These are phyloP conservation scores for Cynoglossus semilaevis DNA, from an alignment of 2,113 vertebrate species.

Conservation along the genomic window DNA sequence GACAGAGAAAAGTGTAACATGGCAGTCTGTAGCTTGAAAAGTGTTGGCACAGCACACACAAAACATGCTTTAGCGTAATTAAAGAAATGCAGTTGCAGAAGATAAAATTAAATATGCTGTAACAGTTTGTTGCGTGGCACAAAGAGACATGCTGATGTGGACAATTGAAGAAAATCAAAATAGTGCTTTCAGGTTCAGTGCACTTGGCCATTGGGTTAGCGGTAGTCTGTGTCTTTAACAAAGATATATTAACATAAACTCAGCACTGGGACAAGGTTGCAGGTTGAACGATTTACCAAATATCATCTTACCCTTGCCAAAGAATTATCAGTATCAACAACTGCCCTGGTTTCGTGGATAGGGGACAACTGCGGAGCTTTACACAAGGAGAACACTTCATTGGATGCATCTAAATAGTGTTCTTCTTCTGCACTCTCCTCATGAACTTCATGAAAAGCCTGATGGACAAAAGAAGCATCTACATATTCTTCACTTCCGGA, in stretches of 20 bases:
- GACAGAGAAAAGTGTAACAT: constrained; percentile 48
- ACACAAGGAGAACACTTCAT: constrained; percentile 77
- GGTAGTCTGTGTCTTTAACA: constrained; percentile 53
- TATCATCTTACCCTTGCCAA: constrained; percentile 83
- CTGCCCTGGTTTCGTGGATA: constrained; percentile 30
- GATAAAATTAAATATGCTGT: constrained; percentile 1
- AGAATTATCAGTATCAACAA: constrained; percentile 67
- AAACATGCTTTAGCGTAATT: constrained; percentile 42
- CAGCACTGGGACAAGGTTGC: constrained; percentile 53
- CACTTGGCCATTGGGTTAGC: constrained; percentile 53
- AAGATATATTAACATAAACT: constrained; percentile 38
- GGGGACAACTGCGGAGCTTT: constrained; percentile 72
- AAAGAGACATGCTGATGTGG: constrained; percentile 56
- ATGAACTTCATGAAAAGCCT: constrained; percentile 60
- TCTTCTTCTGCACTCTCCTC: constrained; percentile 36
- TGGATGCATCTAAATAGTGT: constrained; percentile 41
- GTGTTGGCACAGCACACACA: constrained; percentile 14
- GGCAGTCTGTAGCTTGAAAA: constrained; percentile 36
- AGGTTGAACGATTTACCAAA: constrained; percentile 46
- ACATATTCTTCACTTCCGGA: constrained; percentile 69
- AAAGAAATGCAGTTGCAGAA: constrained; percentile 9
- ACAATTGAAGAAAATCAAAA: constrained; percentile 44
- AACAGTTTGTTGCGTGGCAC: constrained; percentile 21
- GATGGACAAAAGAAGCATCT: constrained; percentile 75
- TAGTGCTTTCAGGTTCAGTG: constrained; percentile 34